phyloP scores from a whole-genome alignment of 2,797 vertebrate genomes.

The Crax fasciolata region DNA sequence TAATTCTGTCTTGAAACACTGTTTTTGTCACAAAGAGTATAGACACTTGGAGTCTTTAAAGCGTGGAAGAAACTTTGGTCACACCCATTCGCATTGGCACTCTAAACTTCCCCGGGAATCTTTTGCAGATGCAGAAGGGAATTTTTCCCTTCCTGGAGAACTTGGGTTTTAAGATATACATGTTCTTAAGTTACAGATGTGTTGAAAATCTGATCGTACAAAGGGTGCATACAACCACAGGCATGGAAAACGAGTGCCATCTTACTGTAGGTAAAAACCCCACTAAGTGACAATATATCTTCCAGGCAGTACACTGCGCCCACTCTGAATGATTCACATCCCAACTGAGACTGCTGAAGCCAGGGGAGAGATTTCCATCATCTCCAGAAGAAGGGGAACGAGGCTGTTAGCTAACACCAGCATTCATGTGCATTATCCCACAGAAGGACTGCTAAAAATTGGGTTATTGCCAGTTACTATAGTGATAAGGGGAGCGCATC shows the following conservation, averaged over 20 bases:
- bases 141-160: not conserved
- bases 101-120: not conserved
- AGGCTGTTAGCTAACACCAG: not conserved
- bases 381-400: not conserved
- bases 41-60: not conserved
- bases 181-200: not conserved
- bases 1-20: not conserved
- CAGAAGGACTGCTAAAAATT: not conserved
- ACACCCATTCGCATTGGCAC: not conserved
- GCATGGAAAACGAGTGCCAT: not conserved
- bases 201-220: not conserved
- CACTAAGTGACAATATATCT: not conserved
- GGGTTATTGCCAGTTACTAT: not conserved
- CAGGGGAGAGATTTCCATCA: not conserved
- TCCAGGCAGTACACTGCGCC: not conserved
- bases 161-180: not conserved
- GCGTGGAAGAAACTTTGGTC: not conserved
- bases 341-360: not conserved
- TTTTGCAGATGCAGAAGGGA: not conserved
- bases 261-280: conserved; percentile 2
- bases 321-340: not conserved
- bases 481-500: not conserved
- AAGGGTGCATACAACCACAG: not conserved
- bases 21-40: not conserved
- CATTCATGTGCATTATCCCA: accelerated